phyloP scores from a whole-genome alignment of 2,888 invertebrate genomes.

The Watsonalla binaria region DNA sequence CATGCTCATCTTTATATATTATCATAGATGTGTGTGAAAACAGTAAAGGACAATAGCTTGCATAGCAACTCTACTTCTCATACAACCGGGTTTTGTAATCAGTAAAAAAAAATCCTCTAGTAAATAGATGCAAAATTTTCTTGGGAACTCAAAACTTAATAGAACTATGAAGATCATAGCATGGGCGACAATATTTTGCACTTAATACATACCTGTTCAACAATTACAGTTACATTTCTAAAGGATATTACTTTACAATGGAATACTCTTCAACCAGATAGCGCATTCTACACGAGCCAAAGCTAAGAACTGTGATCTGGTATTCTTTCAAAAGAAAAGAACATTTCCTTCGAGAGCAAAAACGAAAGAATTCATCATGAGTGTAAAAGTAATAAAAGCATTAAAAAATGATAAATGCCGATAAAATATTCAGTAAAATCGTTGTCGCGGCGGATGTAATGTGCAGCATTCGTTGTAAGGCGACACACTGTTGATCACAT shows the following conservation, averaged over 20 bases:
- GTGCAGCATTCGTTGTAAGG: not conserved
- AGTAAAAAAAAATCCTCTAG: no score
- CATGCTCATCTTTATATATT: no score
- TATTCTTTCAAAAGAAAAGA: not conserved
- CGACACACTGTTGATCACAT: not conserved
- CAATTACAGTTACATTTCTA: not conserved
- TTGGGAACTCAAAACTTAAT: no score
- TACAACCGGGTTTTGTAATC: no score
- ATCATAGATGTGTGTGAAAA: no score
- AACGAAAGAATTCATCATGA: constrained; percentile 2
- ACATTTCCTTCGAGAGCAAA: not conserved
- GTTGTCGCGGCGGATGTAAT: constrained; percentile 2
- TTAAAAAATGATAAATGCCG: constrained; percentile 14
- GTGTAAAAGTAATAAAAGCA: constrained; percentile 4
- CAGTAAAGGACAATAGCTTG: no score
- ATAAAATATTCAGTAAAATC: constrained; percentile 14
- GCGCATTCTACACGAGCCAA: not conserved
- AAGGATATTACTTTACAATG: not conserved
- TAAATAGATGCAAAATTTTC: no score
- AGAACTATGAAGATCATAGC: no score
- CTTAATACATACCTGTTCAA: no score
- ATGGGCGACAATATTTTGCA: no score
- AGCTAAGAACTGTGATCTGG: not conserved
- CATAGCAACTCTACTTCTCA: no score
- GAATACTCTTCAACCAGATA: not conserved